These are phyloP conservation scores for Characodon lateralis DNA, from an alignment of 2,797 vertebrate species.

Conservation along the genomic window DNA sequence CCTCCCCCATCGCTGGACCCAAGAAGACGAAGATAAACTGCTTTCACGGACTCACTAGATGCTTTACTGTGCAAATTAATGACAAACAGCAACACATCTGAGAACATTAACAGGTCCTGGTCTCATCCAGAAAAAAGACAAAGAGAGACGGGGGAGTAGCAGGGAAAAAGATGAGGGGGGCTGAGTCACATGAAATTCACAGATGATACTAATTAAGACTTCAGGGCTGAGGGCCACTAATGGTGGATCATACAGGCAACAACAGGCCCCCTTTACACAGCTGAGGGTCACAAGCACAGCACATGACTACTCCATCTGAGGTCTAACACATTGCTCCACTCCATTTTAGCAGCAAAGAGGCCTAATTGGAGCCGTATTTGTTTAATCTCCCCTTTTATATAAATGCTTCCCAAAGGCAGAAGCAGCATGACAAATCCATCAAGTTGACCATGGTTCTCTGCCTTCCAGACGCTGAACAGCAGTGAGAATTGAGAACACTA, in stretches of 20 bases:
- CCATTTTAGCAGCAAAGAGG: conserved; percentile 31
- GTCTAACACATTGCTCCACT: conserved; percentile 21
- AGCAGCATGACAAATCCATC: conserved; percentile 36
- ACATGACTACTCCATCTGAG: conserved; percentile 64
- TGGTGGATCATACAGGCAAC: conserved; percentile 62
- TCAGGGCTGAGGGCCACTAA: conserved; percentile 57
- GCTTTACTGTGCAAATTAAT: conserved; percentile 35
- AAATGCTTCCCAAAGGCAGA: conserved; percentile 33
- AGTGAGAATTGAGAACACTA: conserved; percentile 36
- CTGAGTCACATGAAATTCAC: conserved; percentile 55
- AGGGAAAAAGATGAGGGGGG: conserved; percentile 9
- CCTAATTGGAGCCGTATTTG: conserved; percentile 30
- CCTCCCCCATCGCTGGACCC: conserved; percentile 33
- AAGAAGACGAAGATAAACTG: conserved; percentile 31
- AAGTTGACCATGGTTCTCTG: conserved; percentile 26
- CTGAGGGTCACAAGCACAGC: conserved; percentile 65
- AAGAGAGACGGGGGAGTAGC: conserved; percentile 11
- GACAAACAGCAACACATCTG: conserved; percentile 35
- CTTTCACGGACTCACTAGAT: conserved; percentile 26
- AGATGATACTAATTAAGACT: conserved; percentile 76
- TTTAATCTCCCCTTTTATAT: conserved; percentile 34
- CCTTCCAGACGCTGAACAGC: conserved; percentile 18
- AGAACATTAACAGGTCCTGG: conserved; percentile 48
- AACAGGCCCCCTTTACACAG: conserved; percentile 68
- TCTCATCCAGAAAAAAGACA: conserved; percentile 32